Evolutionary conservation across 2,113 vertebrate species (phyloP).

Genomic region (Rattus norvegicus): GRCr8 NC_086033.1:38000501-38001000

Average conservation of each 20-base stretch:
- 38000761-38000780: not conserved
- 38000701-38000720: slow-evolving; percentile 22
- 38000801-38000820: slow-evolving; percentile 57
- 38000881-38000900: slow-evolving; percentile 45
- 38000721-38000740: slow-evolving; percentile 40
- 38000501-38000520: not conserved
- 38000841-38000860: slow-evolving; percentile 65
- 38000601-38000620: not conserved
- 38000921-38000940: slow-evolving; percentile 50
- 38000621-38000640: not conserved
- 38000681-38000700: slow-evolving; percentile 38
- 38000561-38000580: not conserved
- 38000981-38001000: slow-evolving; percentile 3
- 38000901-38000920: slow-evolving; percentile 73
- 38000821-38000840: slow-evolving; percentile 26
- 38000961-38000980: slow-evolving; percentile 54
- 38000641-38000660: slow-evolving; percentile 64
- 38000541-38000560: not conserved
- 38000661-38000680: slow-evolving; percentile 11
- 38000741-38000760: not conserved
- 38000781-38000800: slow-evolving; percentile 37
- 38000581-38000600: not conserved
- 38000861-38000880: slow-evolving; percentile 77
- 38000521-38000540: not conserved
- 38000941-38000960: slow-evolving; percentile 72